Percentiles rank a stretch among this genome's conserved stretches.
These are phyloP conservation scores for Nomada hirtipes DNA, from an alignment of 2,888 invertebrate species.

Conservation along the genomic window DNA sequence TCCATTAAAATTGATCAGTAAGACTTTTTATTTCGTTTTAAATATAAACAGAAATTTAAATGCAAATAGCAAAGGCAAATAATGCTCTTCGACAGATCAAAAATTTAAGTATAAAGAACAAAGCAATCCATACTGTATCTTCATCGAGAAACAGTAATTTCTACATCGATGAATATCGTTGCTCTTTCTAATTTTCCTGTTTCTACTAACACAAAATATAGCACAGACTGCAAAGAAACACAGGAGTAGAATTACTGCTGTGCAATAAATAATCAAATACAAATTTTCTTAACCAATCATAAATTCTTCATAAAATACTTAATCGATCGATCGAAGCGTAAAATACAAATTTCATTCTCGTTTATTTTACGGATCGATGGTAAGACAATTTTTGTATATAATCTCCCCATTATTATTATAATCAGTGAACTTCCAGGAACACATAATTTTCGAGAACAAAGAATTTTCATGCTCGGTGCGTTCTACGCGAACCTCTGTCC, in stretches of 20 bases:
- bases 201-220: background rate
- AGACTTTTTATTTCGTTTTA: background rate
- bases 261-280: no score
- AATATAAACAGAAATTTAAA: constrained; percentile 18
- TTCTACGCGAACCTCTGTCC: constrained; percentile 34
- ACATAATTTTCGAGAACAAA: background rate
- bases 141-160: background rate
- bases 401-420: background rate
- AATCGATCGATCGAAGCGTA: no score
- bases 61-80: background rate
- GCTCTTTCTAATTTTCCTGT: constrained; percentile 4
- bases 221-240: background rate
- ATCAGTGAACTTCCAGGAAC: background rate
- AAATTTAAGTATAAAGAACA: background rate
- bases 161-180: no score
- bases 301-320: no score
- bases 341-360: no score
- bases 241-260: background rate
- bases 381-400: background rate
- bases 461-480: constrained; percentile 24
- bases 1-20: background rate
- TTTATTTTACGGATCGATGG: no score
- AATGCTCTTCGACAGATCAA: background rate
- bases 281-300: no score
- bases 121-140: background rate